Base-by-base conservation (phyloP, 2,113 vertebrate genomes). In the Misgurnus mizolepis region DNA sequence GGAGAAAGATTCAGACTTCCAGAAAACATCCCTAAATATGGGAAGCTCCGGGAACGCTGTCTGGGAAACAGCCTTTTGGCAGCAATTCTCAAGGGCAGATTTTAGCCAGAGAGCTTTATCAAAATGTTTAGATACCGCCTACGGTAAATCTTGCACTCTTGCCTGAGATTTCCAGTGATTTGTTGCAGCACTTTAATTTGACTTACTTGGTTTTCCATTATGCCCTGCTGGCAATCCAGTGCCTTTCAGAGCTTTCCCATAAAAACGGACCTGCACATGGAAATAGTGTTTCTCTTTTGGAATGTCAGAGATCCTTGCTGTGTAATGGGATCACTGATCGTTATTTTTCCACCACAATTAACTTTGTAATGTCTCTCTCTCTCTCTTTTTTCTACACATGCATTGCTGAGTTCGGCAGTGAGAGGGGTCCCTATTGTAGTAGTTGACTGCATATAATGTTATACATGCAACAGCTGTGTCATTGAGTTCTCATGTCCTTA, bases 141-240 rank as follows among this genome's bases (percentile, higher is more conserved):
- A 67, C 7, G 12, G 10, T 81, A 73, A 80, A 84, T 76, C 74
- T 55, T 66, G 10, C 10, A 8, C 5, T 61, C 58, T 65, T 76
- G 12, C 14, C 55, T 60, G 47, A 50, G 61, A 40, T 61, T 67
- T 62, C 9, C 18, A 70, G 75, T 80, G 84, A 86, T 87, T 81
- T 86, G 76, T 69, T 69, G 76, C 45, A 40, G 68, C 56, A 62
- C 11, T 77, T 85, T 82, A 82, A 84, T 83, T 81, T 83, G 83
- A 80, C 71, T 76, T 47, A 72, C 72, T 50, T 67, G 65, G 15
- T 82, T 72, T 82, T 72, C 85, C 66, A 39, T 45, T 70, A 83
- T 79, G 68, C 72, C 65, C 68, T 4, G 72, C 71, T 40, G 56
- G 53, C 81, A 22, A 47, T 68, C 70, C 78, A 10, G 2, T 9